These are phyloP conservation scores for Sorex maritimensis DNA, from an alignment of 2,797 vertebrate species.

Conservation along the genomic window DNA sequence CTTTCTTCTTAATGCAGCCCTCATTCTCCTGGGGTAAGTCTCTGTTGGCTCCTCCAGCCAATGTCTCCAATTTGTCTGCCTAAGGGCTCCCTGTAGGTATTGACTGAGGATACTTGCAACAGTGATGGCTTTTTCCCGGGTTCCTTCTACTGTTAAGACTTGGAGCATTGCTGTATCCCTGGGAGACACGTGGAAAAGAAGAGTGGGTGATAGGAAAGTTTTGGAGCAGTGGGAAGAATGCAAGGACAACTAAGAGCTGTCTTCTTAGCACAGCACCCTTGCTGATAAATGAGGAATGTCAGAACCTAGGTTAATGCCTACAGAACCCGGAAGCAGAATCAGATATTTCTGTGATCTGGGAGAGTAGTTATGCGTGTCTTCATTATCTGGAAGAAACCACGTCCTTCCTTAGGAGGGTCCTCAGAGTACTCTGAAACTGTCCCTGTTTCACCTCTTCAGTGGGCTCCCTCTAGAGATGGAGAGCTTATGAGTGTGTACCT, in stretches of 20 bases:
- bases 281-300: accelerated
- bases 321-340: accelerated
- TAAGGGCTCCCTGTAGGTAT: too few species aligned
- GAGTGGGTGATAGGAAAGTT: too few species aligned
- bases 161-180: accelerated
- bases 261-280: too few species aligned
- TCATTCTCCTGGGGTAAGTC: accelerated
- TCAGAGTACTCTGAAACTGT: background rate
- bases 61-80: too few species aligned
- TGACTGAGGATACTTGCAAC: too few species aligned
- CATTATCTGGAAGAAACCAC: background rate
- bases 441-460: too few species aligned
- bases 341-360: accelerated
- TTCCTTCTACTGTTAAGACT: accelerated
- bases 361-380: background rate
- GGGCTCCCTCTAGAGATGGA: background rate
- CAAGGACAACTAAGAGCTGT: too few species aligned
- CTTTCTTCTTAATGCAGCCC: too few species aligned
- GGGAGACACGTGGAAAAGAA: background rate
- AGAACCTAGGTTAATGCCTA: background rate
- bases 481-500: too few species aligned
- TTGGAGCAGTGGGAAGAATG: too few species aligned
- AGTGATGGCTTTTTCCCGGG: too few species aligned
- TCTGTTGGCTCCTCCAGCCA: background rate
- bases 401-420: too few species aligned